A percentile compares a stretch with the other conserved stretches of the same genome.
phyloP scores from a whole-genome alignment of 1,140 invertebrate genomes.

The Colletes gigas region DNA sequence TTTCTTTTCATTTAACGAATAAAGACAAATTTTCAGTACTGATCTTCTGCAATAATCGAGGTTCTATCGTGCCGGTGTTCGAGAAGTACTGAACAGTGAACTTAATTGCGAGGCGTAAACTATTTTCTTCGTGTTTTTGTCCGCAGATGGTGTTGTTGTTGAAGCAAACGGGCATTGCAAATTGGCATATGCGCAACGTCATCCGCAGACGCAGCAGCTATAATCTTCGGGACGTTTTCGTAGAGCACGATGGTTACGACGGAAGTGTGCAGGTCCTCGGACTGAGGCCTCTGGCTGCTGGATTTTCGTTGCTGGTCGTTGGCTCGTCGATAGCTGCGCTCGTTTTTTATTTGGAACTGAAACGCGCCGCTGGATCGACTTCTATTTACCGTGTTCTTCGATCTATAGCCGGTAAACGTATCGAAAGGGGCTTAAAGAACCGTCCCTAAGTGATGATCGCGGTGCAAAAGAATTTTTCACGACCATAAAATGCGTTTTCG shows the following conservation, averaged over 20 bases:
- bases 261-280: conserved; percentile 53
- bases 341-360: conserved; percentile 69
- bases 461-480: no score
- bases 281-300: conserved; percentile 72
- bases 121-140: no score
- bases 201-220: conserved; percentile 61
- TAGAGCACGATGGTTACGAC: conserved; percentile 69
- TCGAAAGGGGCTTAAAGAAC: neutral
- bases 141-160: conserved; percentile 69
- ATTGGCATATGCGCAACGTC: conserved; percentile 68
- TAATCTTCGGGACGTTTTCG: conserved; percentile 65
- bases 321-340: conserved; percentile 64
- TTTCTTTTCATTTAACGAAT: no score
- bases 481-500: no score
- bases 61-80: no score
- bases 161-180: conserved; percentile 66
- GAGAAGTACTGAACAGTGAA: no score
- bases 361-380: conserved; percentile 30
- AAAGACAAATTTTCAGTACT: no score
- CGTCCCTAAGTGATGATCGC: no score
- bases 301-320: conserved; percentile 65
- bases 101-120: no score
- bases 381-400: conserved; percentile 20
- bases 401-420: conserved; percentile 31
- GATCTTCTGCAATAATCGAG: no score